Base-by-base conservation (phyloP, 92 coral and sea anemone genomes). In the Phenganax marumi region DNA sequence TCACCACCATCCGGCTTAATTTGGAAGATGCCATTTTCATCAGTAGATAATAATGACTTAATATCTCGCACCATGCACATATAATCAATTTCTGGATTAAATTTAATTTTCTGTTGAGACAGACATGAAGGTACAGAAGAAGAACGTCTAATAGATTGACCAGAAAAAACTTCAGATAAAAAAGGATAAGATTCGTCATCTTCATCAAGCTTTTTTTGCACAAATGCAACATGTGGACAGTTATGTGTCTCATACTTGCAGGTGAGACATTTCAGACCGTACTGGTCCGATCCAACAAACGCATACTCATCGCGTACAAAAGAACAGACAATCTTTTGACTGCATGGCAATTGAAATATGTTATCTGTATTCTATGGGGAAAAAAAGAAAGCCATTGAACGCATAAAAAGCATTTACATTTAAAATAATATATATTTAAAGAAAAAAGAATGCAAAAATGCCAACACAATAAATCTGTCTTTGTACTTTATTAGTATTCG, bases 191-290 rank as follows among this genome's bases (percentile, higher is more conserved):
- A 71, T 51, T 71, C 76, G 25, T 83, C 86, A 71, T 73, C 86
- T 58, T 83, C 86, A 17, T 73, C 73, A 22, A 83, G 17, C 13
- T 19, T 73, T 52, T 16, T 56, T 8, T 46, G 68, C 48, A 73
- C 53, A 52, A 57, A 48, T 16, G 33, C 52, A n/a, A 71, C 57
- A 22, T 83, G 86, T 3, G 26, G 21, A 26, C 86, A 83, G 16
- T 63, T 62, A 57, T 73, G 72, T 11, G 86, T 83, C 4, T 68
- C 86, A 73, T 73, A 83, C 39, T 8, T 21, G 46, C 74, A 83
- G 12, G 86, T 83, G 9, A 61, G 63, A 47, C 81, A 83, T 39
- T 73, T 83, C 33, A 83, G 73, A 10, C 73, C 86, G 6, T 73
- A 57, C 73, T 61, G 43, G 68, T 72, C 70, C 1, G 49, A 71